Evolutionary conservation across 2,888 invertebrate species (phyloP), one percentile per base, ranked within the genome.

Genomic region (Yponomeuta plumbellus): DNA sequence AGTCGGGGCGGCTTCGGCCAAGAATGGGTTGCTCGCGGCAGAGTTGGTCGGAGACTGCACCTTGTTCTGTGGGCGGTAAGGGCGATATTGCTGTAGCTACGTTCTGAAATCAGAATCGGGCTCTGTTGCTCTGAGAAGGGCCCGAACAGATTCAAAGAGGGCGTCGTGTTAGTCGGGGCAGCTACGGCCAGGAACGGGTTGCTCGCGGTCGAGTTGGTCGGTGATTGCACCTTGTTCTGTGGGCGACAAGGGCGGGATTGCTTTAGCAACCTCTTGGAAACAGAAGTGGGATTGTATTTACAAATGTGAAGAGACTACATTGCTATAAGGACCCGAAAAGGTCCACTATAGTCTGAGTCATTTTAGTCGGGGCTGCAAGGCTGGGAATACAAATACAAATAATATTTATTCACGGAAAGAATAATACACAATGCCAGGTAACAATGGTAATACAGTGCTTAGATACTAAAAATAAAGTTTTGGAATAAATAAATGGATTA

Each of bases 121-220:
- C 13, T 17, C 5, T 1, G 17, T 13, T 52, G 44, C 44, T 17
- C 5, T 34, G 8, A 34, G n/a, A n/a, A n/a, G 34, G 8, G 34
- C 34, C 34, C 34, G 34, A 34, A n/a, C n/a, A n/a, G n/a, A n/a
- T n/a, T n/a, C n/a, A n/a, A n/a, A n/a, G n/a, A n/a, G n/a, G n/a
- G n/a, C n/a, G n/a, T n/a, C n/a, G n/a, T n/a, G n/a, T n/a, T n/a
- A n/a, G n/a, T n/a, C n/a, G n/a, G n/a, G n/a, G n/a, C n/a, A n/a
- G 95, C 95, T 17, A 95, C 93, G 74, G 95, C 94, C 74, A 97
- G 93, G 92, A 97, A 97, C 76, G 97, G 97, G 91, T 97, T 97
- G 88, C 96, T 97, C 26, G 93, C 92, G 22, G 93, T 93, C 71
- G 93, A 91, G 82, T 93, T 94, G 61, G 94, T 94, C 56, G 95